Percentiles rank a stretch among this genome's conserved stretches.
phyloP scores from a whole-genome alignment of 1,140 invertebrate genomes.

The Penaeus indicus region DNA sequence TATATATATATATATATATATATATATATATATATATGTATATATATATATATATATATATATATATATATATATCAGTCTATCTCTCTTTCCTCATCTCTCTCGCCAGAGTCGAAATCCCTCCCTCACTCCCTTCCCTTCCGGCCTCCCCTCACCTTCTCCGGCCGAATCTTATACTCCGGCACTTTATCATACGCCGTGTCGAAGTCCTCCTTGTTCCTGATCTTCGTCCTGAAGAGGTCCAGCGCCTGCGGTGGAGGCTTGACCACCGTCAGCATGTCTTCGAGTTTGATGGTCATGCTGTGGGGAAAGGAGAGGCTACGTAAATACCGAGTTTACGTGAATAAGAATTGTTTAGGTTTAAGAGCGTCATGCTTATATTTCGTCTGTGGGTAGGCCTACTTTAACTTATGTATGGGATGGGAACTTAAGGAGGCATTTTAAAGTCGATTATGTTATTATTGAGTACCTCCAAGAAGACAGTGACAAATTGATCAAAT shows the following conservation, averaged over 20 bases:
- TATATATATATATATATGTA: too few relatives aligned
- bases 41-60: too few relatives aligned
- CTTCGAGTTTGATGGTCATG: slow-evolving; percentile 81
- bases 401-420: too few relatives aligned
- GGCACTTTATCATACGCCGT: slow-evolving; percentile 86
- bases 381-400: too few relatives aligned
- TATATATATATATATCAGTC: too few relatives aligned
- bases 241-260: slow-evolving; percentile 86
- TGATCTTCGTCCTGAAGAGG: slow-evolving; percentile 82
- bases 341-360: not conserved
- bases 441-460: too few relatives aligned
- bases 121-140: not conserved
- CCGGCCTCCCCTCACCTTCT: slow-evolving; percentile 77
- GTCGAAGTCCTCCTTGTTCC: slow-evolving; percentile 84
- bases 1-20: too few relatives aligned
- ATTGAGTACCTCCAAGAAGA: too few relatives aligned
- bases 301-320: not conserved
- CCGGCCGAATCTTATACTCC: slow-evolving; percentile 89
- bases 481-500: too few relatives aligned
- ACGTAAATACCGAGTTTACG: not conserved
- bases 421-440: too few relatives aligned
- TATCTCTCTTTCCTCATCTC: too few relatives aligned
- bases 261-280: slow-evolving; percentile 86
- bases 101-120: not conserved
- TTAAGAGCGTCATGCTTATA: too few relatives aligned